Percentiles rank a stretch among this genome's conserved stretches.
These are phyloP conservation scores for Misgurnus mizolepis DNA, from an alignment of 2,113 vertebrate species.

Conservation along the genomic window DNA sequence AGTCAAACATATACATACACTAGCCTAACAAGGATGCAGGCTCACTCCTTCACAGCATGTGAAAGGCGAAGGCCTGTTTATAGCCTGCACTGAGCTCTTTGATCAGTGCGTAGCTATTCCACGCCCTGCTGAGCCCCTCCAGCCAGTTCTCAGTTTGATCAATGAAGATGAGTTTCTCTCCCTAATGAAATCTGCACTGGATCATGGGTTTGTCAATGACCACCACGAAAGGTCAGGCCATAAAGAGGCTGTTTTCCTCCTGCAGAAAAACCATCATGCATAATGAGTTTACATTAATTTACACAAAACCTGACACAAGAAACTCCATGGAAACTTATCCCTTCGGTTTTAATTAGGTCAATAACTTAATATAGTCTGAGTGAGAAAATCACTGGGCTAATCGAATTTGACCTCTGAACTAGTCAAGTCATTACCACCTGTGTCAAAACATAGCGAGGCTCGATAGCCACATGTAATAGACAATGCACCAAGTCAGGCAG, in stretches of 20 bases:
- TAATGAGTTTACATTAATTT: constrained; percentile 65
- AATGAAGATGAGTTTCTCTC: constrained; percentile 72
- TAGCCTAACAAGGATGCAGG: constrained; percentile 20
- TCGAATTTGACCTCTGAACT: constrained; percentile 66
- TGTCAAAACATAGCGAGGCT: constrained; percentile 51
- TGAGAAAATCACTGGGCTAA: constrained; percentile 56
- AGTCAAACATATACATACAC: neutral
- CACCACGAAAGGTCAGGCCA: constrained; percentile 68
- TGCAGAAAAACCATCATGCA: constrained; percentile 32
- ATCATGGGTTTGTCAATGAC: constrained; percentile 68
- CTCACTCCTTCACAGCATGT: constrained; percentile 24
- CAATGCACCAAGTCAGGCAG: constrained; percentile 55
- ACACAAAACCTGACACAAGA: constrained; percentile 50
- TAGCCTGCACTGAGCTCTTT: constrained; percentile 38
- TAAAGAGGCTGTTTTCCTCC: constrained; percentile 60
- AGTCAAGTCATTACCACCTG: constrained; percentile 62
- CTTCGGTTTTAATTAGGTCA: constrained; percentile 64
- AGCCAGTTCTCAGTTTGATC: constrained; percentile 65
- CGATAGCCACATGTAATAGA: constrained; percentile 36
- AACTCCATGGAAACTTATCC: constrained; percentile 54
- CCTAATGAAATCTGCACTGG: constrained; percentile 68
- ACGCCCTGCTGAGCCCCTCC: constrained; percentile 45
- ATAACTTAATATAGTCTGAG: constrained; percentile 60
- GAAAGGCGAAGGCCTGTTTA: constrained; percentile 44
- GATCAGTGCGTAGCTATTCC: constrained; percentile 56